These are phyloP conservation scores for Cordilura impudica DNA, from an alignment of 2,888 invertebrate genomes.

Conservation along the genomic window DNA sequence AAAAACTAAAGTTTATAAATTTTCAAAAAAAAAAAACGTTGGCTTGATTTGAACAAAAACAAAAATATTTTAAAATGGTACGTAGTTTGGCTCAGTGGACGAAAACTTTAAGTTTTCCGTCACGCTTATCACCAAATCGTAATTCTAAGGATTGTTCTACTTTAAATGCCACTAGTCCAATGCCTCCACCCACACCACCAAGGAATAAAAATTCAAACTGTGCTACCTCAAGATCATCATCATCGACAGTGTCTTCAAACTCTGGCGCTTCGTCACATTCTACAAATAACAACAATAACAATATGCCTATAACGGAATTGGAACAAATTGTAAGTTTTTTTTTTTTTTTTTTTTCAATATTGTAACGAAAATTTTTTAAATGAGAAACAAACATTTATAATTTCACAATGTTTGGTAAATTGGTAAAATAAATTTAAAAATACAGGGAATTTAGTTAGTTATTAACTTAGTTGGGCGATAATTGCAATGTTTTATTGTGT, in stretches of 20 bases:
- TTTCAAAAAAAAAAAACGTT: constrained; percentile 13
- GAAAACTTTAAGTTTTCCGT: constrained; percentile 93
- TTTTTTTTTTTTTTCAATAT: no score
- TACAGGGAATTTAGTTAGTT: no score
- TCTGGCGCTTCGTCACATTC: constrained; percentile 68
- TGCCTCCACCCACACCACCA: constrained; percentile 81
- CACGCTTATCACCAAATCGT: constrained; percentile 89
- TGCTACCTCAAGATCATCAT: constrained; percentile 79
- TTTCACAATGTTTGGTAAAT: no score
- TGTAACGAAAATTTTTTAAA: not conserved
- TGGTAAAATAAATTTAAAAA: no score
- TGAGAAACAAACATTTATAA: no score
- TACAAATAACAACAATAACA: constrained; percentile 77
- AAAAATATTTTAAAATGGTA: constrained; percentile 82
- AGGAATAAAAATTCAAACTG: constrained; percentile 78
- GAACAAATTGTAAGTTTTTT: constrained; percentile 82
- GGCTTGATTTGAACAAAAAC: constrained; percentile 10
- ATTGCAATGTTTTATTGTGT: no score
- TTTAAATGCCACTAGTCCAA: constrained; percentile 79
- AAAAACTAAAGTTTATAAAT: not conserved
- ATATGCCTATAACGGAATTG: constrained; percentile 83
- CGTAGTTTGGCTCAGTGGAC: constrained; percentile 94
- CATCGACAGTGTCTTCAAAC: constrained; percentile 75
- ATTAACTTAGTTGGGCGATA: no score
- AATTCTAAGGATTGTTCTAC: constrained; percentile 85